Evolutionary conservation across 2,888 invertebrate genomes (phyloP), one percentile per base, ranked within the genome.

Genomic region (Cheilosia vernalis): DNA sequence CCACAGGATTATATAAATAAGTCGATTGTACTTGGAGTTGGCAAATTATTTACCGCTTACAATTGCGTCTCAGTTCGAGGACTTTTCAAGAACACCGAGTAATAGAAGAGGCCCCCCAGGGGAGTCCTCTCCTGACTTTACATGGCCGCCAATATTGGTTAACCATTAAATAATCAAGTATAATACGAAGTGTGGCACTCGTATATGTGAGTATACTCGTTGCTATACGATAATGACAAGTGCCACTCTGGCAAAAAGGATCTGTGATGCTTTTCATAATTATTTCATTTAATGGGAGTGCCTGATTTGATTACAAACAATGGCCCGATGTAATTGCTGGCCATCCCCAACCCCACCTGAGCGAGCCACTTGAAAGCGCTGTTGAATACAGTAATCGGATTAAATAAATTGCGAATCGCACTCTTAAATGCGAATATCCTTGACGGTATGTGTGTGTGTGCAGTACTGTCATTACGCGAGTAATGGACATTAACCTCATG

Each of bases 331-430:
- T 70, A 84, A 84, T 84, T 70, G 74, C 79, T 58, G 60, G 69
- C 79, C 72, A 7, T 4, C 42, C 19, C n/a, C 6, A 30, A 13
- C 10, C 55, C 64, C 30, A 77, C 51, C 76, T 76, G 73, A 79
- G 64, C 47, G 69, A 67, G 51, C 49, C 80, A 84, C 84, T 80
- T 80, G 80, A 84, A 64, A 74, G 69, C 21, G 44, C 69, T 80
- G 80, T 84, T 84, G 80, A 84, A 74, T 84, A 84, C 80, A 70
- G 69, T 84, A 84, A 84, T 84, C 84, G 84, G 80, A 84, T 84
- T 84, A 84, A 80, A 84, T 84, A 84, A 80, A 84, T 84, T 84
- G 74, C 80, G 84, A 84, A 66, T 76, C 80, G 74, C 74, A 80
- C 80, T 84, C 66, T 63, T 80, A 84, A 80, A 74, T 80, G 74